phyloP scores from a whole-genome alignment of 92 coral and sea anemone species.

The Actinostola sp. region DNA sequence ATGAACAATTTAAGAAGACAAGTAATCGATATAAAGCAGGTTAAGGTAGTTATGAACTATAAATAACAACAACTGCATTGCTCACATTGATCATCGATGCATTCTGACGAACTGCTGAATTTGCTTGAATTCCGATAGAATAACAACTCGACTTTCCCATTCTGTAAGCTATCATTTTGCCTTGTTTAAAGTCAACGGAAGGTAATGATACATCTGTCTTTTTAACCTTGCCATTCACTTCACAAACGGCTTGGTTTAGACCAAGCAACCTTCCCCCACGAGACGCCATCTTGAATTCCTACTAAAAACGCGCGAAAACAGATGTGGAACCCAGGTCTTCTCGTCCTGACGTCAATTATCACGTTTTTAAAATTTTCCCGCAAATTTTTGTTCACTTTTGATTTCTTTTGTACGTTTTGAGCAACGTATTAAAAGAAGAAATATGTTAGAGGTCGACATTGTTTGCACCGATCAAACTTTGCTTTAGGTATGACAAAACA shows the following conservation, averaged over 20 bases:
- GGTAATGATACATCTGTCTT: constrained; percentile 43
- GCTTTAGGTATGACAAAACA: too few relatives aligned
- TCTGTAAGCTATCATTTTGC: constrained; percentile 24
- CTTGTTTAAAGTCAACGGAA: constrained; percentile 3
- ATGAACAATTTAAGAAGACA: too few relatives aligned
- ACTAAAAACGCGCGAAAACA: constrained; percentile 20
- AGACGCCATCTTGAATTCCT: constrained; percentile 54
- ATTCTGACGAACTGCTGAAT: neutral
- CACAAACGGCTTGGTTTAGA: constrained; percentile 36
- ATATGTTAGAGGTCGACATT: too few relatives aligned
- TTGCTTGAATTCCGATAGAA: constrained; percentile 19
- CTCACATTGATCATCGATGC: neutral
- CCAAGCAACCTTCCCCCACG: constrained; percentile 9
- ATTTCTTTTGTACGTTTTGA: too few relatives aligned
- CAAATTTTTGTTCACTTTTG: too few relatives aligned
- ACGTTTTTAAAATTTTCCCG: too few relatives aligned
- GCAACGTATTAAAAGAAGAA: too few relatives aligned
- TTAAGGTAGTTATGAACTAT: neutral
- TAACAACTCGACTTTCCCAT: constrained; percentile 13
- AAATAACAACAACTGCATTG: neutral
- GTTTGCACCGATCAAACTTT: too few relatives aligned
- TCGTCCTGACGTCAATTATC: neutral
- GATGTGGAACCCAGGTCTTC: constrained; percentile 6
- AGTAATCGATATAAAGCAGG: neutral
- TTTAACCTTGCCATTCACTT: constrained; percentile 54